Base-by-base conservation (phyloP, 2,888 invertebrate species). In the Drosophila anomelani region DNA sequence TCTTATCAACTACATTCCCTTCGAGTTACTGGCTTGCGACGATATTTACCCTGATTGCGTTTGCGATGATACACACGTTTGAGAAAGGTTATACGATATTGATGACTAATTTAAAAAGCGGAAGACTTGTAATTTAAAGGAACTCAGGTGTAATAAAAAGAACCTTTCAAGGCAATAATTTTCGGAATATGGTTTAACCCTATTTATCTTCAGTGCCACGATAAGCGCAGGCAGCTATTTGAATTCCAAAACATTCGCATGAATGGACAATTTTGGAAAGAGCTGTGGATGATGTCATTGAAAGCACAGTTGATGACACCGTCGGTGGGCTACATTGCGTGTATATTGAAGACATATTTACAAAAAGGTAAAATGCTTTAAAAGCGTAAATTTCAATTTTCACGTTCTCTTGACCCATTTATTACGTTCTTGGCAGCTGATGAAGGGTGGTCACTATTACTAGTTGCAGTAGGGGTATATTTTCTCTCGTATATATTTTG, bases 261-360 rank as follows among this genome's bases (percentile, higher is more conserved):
- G 23, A 43, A 60, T 51, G 55, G 44, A 13, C 13, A 57, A 47
- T 17, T 34, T 60, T 26, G 38, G 39, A 23, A 23, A 17, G 39
- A 54, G 32, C 20, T 32, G 41, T 54, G 34, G 75, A 62, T 84
- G 84, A 84, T 81, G 83, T 85, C 85, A 84, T 82, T 77, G 74
- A 62, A 71, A 72, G 57, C 56, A 41, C 57, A 59, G 56, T 70
- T 36, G 39, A 60, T 56, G 67, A 61, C 73, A 55, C 51, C 32
- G 51, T 32, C 39, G 41, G 32, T 51, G 66, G 51, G 62, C 72
- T 74, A 9, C 46, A 51, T 51, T 63, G 79, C 62, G 57, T 75
- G 63, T 55, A 61, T 29, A 71, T 68, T 29, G 54, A 49, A 53
- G 20, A 32, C 7, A 12, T 23, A 26, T 17, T 23, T n/a, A 20